These are phyloP conservation scores for Malurus splendens DNA, from an alignment of 2,797 vertebrate species.

Conservation along the genomic window DNA sequence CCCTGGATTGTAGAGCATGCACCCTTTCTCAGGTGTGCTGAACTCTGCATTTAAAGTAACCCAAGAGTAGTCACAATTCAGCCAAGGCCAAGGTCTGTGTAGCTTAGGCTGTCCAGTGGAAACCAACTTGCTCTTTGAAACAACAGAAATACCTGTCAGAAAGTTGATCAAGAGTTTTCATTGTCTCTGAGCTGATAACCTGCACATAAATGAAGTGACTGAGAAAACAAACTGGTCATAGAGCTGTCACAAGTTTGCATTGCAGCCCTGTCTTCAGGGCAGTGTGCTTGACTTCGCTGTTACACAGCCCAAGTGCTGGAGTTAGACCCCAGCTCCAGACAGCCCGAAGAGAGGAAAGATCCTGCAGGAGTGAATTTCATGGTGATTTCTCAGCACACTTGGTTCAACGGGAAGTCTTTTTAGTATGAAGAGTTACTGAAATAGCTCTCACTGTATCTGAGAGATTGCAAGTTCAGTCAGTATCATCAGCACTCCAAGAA, in stretches of 20 bases:
- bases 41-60: not conserved
- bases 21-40: not conserved
- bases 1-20: not conserved
- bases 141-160: not conserved
- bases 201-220: not conserved
- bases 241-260: not conserved
- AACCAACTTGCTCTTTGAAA: not conserved
- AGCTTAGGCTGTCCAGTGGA: not conserved
- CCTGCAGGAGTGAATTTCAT: not conserved
- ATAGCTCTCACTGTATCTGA: constrained; percentile 65
- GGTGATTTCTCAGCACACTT: not conserved
- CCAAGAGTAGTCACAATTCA: not conserved
- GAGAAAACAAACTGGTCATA: not conserved
- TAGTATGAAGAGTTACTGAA: not conserved
- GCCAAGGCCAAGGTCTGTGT: not conserved
- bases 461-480: constrained; percentile 85
- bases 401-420: not conserved
- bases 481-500: constrained; percentile 81
- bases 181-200: not conserved
- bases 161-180: not conserved
- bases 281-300: not conserved
- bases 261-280: not conserved
- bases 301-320: not conserved
- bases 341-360: not conserved
- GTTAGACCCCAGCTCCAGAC: not conserved